A percentile compares a stretch with the other conserved stretches of the same genome.
Conservation (phyloP, 2,113 vertebrate genomes). For the Pardalotus punctatus region DNA sequence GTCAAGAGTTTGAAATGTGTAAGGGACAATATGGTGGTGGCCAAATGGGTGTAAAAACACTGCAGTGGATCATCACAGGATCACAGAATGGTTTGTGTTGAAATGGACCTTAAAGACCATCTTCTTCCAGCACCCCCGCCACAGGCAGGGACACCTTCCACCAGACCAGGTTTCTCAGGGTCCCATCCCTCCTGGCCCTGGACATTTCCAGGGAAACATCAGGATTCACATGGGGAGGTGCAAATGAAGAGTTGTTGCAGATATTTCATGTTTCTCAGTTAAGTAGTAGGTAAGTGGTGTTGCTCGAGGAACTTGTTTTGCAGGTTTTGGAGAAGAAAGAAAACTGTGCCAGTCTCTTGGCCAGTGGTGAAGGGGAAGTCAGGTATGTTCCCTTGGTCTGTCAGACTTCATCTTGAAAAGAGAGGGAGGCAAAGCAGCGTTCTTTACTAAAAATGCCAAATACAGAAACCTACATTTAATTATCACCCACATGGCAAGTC, state of each 20-base stretch:
- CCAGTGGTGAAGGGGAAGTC: background rate
- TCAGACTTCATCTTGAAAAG: background rate
- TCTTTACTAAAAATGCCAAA: background rate
- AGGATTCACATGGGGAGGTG: background rate
- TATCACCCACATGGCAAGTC: background rate
- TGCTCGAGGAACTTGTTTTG: background rate
- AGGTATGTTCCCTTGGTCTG: background rate
- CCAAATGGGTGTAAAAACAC: accelerated
- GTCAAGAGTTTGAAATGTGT: background rate
- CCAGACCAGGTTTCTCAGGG: background rate
- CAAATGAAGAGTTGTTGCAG: background rate
- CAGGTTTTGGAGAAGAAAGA: background rate
- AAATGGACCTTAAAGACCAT: background rate
- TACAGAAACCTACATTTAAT: background rate
- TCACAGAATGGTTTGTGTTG: background rate
- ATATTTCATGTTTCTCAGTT: background rate
- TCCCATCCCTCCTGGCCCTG: background rate
- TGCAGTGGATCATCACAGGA: background rate
- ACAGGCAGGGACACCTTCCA: background rate
- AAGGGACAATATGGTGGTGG: background rate
- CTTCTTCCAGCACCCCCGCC: background rate
- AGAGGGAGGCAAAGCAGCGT: background rate
- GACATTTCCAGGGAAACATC: background rate
- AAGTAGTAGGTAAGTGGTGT: background rate
- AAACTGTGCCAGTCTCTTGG: background rate